Percentiles rank a stretch among this genome's conserved stretches.
These are phyloP conservation scores for Oreonectes daqikongensis DNA, from an alignment of 2,797 vertebrate genomes.

Conservation along the genomic window DNA sequence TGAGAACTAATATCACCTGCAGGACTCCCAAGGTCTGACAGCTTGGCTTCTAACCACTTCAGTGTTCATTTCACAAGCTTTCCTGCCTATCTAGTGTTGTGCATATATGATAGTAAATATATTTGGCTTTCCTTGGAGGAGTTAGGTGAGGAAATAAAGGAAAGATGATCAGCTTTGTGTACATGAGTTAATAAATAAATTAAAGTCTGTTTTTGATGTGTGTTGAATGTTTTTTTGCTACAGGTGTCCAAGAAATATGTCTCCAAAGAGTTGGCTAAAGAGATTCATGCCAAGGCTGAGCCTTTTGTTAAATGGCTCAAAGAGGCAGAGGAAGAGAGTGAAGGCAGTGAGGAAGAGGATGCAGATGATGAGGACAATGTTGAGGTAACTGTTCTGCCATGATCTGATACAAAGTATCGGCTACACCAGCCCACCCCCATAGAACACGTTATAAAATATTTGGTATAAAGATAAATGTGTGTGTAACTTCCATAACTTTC, in stretches of 20 bases:
- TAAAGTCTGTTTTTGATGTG: neutral
- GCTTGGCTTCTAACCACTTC: neutral
- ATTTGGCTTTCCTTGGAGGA: no score
- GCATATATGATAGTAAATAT: no score
- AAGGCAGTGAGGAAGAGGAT: conserved; percentile 91
- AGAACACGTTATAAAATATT: no score
- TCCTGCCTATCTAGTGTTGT: neutral
- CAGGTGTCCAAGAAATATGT: conserved; percentile 98
- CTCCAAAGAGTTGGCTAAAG: conserved; percentile 98
- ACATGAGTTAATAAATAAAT: neutral
- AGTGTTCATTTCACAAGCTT: neutral
- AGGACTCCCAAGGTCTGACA: no score
- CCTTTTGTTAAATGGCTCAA: conserved; percentile 98
- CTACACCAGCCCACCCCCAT: no score
- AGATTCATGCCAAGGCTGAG: conserved; percentile 95
- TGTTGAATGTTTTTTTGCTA: neutral
- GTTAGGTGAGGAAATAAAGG: no score
- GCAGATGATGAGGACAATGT: conserved; percentile 80
- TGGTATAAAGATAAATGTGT: neutral
- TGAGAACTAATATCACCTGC: neutral
- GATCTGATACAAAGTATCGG: no score
- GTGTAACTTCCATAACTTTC: neutral
- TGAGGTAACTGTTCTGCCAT: conserved; percentile 63
- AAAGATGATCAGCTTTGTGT: no score
- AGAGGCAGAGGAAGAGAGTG: conserved; percentile 98